A percentile compares a stretch with the other conserved stretches of the same genome.
phyloP scores from a whole-genome alignment of 2,797 vertebrate genomes.

The Avahi laniger region DNA sequence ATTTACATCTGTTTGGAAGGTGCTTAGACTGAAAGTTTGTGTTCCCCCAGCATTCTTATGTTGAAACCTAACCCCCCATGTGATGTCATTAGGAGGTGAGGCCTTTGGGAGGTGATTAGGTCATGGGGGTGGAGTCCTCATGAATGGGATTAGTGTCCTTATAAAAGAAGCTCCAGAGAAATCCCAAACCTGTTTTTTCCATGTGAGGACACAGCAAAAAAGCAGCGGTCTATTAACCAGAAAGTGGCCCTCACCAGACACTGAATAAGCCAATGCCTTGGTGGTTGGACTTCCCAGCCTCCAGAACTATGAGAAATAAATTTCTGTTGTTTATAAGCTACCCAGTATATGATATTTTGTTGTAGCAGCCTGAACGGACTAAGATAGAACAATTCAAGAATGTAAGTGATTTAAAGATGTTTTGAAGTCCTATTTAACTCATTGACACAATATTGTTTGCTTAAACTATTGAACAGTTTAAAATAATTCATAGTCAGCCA shows the following conservation, averaged over 20 bases:
- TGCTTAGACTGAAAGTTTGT: neutral
- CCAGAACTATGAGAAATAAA: neutral
- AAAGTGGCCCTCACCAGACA: too few species aligned
- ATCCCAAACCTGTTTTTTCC: neutral
- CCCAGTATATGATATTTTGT: neutral
- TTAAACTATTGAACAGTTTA: neutral
- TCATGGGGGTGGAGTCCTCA: neutral
- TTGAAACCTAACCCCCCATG: neutral
- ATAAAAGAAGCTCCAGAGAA: neutral
- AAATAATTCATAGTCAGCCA: neutral
- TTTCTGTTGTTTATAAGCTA: neutral
- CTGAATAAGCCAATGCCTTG: neutral
- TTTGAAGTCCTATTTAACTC: neutral
- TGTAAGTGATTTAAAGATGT: neutral
- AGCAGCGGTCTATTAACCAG: neutral
- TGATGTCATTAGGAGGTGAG: neutral
- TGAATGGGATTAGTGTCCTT: neutral
- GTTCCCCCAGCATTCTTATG: neutral
- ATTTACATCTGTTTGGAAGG: neutral
- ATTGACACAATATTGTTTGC: neutral
- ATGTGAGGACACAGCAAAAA: neutral
- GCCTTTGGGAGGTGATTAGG: neutral
- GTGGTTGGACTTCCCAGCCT: neutral
- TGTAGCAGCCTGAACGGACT: neutral
- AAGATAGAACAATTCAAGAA: neutral